Evolutionary conservation across 2,888 invertebrate genomes (phyloP).

Genomic region (Flabesymbios commensalis): DNA sequence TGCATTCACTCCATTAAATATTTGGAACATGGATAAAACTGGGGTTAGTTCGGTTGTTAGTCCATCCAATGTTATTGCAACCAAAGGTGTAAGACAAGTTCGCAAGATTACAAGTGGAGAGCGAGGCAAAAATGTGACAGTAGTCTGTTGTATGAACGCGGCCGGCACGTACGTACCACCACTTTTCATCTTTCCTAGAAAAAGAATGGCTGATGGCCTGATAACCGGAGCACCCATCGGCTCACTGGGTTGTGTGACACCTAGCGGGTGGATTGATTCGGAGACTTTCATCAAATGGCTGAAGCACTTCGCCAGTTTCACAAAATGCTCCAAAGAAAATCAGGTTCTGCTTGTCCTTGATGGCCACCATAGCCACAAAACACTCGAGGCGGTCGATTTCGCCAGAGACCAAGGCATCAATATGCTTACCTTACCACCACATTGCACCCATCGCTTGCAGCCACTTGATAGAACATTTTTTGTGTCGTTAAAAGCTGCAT

Average conservation of each 20-base stretch:
- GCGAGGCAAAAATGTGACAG: conserved; percentile 26
- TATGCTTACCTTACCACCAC: conserved; percentile 44
- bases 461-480: conserved; percentile 41
- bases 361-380: conserved; percentile 48
- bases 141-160: conserved; percentile 33
- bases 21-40: conserved; percentile 32
- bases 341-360: too few species aligned
- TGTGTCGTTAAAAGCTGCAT: conserved; percentile 35
- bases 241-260: conserved; percentile 41
- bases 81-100: conserved; percentile 23
- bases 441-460: conserved; percentile 49
- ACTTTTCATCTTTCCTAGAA: conserved; percentile 44
- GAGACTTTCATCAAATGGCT: conserved; percentile 44
- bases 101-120: conserved; percentile 22
- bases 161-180: conserved; percentile 35
- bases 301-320: too few species aligned
- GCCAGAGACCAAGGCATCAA: conserved; percentile 35
- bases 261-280: conserved; percentile 45
- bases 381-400: conserved; percentile 42
- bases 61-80: conserved; percentile 26
- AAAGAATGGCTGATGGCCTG: conserved; percentile 44
- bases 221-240: conserved; percentile 47
- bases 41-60: conserved; percentile 25
- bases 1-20: background rate
- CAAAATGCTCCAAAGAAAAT: too few species aligned